Conservation (phyloP, 1,140 invertebrate genomes). For the Nymphalis io region DNA sequence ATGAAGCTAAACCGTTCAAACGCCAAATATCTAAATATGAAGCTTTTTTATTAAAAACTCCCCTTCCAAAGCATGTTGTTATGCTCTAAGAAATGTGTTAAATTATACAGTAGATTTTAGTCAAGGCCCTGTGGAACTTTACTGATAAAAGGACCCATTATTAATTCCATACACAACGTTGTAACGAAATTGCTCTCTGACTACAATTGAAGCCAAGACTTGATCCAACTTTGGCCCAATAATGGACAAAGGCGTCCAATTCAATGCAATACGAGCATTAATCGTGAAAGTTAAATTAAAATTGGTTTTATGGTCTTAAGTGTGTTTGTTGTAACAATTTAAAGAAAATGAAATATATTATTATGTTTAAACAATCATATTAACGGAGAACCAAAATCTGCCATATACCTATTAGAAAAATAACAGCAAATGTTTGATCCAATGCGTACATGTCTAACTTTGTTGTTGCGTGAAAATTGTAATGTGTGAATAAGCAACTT, state of each 20-base stretch:
- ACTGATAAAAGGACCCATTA: slow-evolving; percentile 17
- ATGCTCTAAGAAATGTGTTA: background rate
- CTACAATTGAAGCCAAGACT: slow-evolving; percentile 8
- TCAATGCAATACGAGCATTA: background rate
- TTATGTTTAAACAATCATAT: no score
- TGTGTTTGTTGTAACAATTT: no score
- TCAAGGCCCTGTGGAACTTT: slow-evolving; percentile 5
- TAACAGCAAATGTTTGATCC: background rate
- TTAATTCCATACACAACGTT: slow-evolving; percentile 20
- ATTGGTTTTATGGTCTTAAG: background rate
- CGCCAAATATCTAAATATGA: background rate
- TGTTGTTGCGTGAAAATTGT: slow-evolving; percentile 19
- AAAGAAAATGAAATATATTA: no score
- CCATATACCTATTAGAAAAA: background rate
- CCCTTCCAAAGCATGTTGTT: background rate
- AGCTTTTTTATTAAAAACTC: background rate
- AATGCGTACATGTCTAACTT: background rate
- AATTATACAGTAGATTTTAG: background rate
- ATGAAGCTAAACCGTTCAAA: background rate
- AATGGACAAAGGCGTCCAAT: slow-evolving; percentile 6
- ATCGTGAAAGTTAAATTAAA: background rate
- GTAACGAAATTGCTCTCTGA: slow-evolving; percentile 8
- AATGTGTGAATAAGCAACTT: slow-evolving; percentile 26
- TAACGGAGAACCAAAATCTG: no score
- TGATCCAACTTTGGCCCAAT: slow-evolving; percentile 3